phyloP scores from a whole-genome alignment of 2,888 invertebrate species.

The Adela reaumurella region DNA sequence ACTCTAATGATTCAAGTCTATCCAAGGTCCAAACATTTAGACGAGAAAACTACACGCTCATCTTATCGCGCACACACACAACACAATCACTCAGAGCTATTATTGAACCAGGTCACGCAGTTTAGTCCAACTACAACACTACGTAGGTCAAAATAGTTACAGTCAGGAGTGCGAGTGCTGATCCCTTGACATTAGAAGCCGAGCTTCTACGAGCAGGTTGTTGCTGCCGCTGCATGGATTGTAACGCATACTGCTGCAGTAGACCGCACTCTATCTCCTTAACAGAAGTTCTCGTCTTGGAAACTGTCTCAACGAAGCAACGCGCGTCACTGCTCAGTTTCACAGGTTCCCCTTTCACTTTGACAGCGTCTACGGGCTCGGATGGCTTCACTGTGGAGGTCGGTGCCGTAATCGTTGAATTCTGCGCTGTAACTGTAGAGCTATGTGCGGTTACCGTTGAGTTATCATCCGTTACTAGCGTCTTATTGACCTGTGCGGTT shows the following conservation, averaged over 20 bases:
- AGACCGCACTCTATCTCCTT: slow-evolving; percentile 33
- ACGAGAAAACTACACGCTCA: too few species aligned
- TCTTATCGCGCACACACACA: too few species aligned
- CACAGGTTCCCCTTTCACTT: slow-evolving; percentile 26
- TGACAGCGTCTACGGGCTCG: slow-evolving; percentile 34
- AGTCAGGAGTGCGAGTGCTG: slow-evolving; percentile 25
- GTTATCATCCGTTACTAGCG: neutral
- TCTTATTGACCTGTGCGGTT: slow-evolving; percentile 12
- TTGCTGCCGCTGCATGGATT: slow-evolving; percentile 21
- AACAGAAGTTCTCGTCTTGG: slow-evolving; percentile 25
- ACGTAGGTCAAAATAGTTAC: slow-evolving; percentile 13
- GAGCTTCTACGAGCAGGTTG: neutral
- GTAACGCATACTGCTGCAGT: slow-evolving; percentile 34
- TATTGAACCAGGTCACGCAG: slow-evolving; percentile 6
- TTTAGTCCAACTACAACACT: slow-evolving; percentile 6
- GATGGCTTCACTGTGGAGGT: too few species aligned
- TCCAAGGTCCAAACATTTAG: too few species aligned
- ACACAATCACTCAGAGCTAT: too few species aligned
- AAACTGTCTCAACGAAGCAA: slow-evolving; percentile 32
- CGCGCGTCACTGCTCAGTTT: slow-evolving; percentile 39
- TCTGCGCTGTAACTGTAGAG: slow-evolving; percentile 19
- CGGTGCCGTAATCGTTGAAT: slow-evolving; percentile 24
- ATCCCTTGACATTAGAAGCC: slow-evolving; percentile 20
- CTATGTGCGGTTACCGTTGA: neutral
- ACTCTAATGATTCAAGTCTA: too few species aligned